Base-by-base conservation (phyloP, 2,797 vertebrate species). In the Clarias platycephalus region DNA sequence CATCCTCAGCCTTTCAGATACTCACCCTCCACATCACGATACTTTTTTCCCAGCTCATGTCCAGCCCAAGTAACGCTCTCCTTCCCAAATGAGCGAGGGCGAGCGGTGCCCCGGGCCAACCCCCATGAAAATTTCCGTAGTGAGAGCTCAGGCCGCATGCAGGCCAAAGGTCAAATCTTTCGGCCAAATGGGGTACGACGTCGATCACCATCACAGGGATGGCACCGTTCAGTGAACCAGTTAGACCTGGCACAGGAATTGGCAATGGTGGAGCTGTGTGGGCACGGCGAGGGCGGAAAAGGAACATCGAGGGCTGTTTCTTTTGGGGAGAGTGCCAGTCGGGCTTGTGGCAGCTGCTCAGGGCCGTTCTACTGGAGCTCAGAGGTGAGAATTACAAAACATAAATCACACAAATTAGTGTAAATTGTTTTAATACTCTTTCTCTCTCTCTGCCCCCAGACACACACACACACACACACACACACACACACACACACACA, bases 161-260 rank as follows among this genome's bases (percentile, higher is more conserved):
- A 92, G 18, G 20, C 89, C 22, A 91, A 90, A 82, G 85, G 88
- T 0, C 83, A 83, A 0, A 86, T 91, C 3, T 67, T 62, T 2
- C 37, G 55, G n/a, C 0, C 92, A 62, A 95, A 88, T 0, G 93
- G 93, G 26, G 22, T 92, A 0, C 84, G 86, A 3, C 90, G 89
- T 12, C 82, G 68, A 78, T 93, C 86, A 31, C 88, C 90, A 89
- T 89, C 93, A 86, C 86, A 70, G 34, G 92, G 88, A 86, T 95
- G 94, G 63, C 94, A 91, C 85, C 96, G 95, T 83, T 95, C 95
- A 2, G 88, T 92, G 88, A 96, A 95, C 89, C 96, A 97, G 71
- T 94, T 93, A 0, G 95, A 96, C 86, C 89, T 97, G 89, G 93
- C 93, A 0, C 92, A 86, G 80, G 95, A 96, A 82, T 93, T 96